Base-by-base conservation (phyloP, 1,140 invertebrate genomes). In the Philaenus spumarius region DNA sequence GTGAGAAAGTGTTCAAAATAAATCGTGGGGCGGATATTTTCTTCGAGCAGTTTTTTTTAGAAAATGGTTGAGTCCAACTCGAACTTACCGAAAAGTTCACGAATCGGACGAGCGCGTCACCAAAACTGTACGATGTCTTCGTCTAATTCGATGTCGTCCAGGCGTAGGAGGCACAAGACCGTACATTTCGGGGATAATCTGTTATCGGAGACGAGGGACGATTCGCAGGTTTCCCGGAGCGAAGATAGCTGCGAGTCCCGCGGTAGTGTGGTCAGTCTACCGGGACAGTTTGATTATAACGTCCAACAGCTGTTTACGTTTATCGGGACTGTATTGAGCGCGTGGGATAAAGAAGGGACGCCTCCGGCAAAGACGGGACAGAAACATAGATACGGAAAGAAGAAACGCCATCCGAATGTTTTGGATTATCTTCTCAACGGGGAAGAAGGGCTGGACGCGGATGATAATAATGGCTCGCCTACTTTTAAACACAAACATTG, bases 241-340 rank as follows among this genome's bases (percentile, higher is more conserved):
- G 30, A 74, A 73, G 50, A 73, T 73, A 40, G 74, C 60, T 73
- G 75, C 58, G 73, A 72, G 3, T 75, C 76, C 63, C 73, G 75
- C 59, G 76, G 75, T 63, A 77, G 77, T 63, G 68, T 78, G 61
- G 71, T 55, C 68, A 73, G 64, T 64, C 73, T 61, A 68, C 74
- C 66, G 65, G 74, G 62, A 67, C 72, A 62, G 68, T 71, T 68
- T 61, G 68, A 67, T 48, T 62, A 62, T 66, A 86, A 86, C 69
- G 84, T 86, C n/a, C 83, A 86, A 68, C 82, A 86, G 71, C 75
- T 87, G 55, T 87, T 86, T 70, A 85, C 82, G 68, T 87, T 87
- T 66, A 85, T 87, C 48, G 84, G 86, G 69, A 80, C 62, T 46
- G 70, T 70, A 42, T 61, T 71, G 15, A 69, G 67, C 45, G 64